Percentiles rank a stretch among this genome's conserved stretches.
Conservation (phyloP, 2,113 vertebrate genomes). For the Chunga burmeisteri region DNA sequence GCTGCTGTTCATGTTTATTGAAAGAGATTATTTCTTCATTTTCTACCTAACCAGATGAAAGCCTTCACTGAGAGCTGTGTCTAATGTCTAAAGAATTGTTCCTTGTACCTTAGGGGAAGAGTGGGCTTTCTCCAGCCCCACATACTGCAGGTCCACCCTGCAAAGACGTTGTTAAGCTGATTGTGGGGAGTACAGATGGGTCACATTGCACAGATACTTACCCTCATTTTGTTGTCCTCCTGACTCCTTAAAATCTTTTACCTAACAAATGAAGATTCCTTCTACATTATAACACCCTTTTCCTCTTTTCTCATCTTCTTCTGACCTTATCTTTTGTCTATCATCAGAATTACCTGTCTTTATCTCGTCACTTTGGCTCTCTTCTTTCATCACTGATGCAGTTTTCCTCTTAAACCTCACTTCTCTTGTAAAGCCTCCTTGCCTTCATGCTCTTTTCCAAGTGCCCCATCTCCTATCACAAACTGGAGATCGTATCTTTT, state of each 20-base stretch:
- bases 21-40: background rate
- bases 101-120: background rate
- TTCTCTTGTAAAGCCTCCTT: background rate
- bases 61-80: background rate
- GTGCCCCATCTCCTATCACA: background rate
- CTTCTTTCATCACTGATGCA: background rate
- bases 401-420: background rate
- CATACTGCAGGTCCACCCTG: background rate
- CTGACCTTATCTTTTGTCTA: background rate
- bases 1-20: background rate
- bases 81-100: background rate
- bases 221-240: background rate
- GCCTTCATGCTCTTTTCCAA: background rate
- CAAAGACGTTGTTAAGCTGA: background rate
- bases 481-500: background rate
- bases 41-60: background rate
- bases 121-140: background rate
- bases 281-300: background rate
- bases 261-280: background rate
- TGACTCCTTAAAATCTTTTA: background rate
- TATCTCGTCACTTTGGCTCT: background rate
- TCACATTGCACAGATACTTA: background rate
- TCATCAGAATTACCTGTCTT: background rate
- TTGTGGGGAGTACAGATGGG: background rate
- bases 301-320: background rate